These are phyloP conservation scores for Coenonympha glycerion DNA, from an alignment of 2,888 invertebrate genomes.

Conservation along the genomic window DNA sequence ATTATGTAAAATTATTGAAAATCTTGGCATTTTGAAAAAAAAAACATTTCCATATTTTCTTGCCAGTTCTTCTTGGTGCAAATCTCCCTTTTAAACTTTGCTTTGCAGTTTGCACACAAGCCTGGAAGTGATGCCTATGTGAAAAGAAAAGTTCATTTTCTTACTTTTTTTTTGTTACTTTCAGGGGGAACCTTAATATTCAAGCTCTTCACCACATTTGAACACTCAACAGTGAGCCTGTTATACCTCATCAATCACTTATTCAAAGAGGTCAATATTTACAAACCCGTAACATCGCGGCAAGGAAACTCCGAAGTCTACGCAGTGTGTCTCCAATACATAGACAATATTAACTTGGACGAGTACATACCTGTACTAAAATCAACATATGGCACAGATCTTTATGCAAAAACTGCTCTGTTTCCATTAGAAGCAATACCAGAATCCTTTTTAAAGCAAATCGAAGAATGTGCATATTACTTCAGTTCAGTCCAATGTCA, in stretches of 20 bases:
- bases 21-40: too few species aligned
- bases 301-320: slow-evolving; percentile 97
- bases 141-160: too few species aligned
- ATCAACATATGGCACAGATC: slow-evolving; percentile 59
- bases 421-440: slow-evolving; percentile 79
- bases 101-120: too few species aligned
- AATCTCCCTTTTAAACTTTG: too few species aligned
- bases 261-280: slow-evolving; percentile 84
- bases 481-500: slow-evolving; percentile 81
- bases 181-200: slow-evolving; percentile 86
- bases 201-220: slow-evolving; percentile 94
- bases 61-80: too few species aligned
- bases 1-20: too few species aligned
- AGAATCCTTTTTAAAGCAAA: slow-evolving; percentile 77
- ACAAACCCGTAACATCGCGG: slow-evolving; percentile 94
- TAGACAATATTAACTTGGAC: slow-evolving; percentile 57
- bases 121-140: too few species aligned
- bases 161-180: too few species aligned
- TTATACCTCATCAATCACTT: slow-evolving; percentile 85
- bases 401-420: slow-evolving; percentile 61
- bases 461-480: slow-evolving; percentile 78
- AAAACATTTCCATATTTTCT: slow-evolving; percentile 4
- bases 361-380: slow-evolving; percentile 63
- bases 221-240: slow-evolving; percentile 85
- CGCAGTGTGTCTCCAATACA: slow-evolving; percentile 81